phyloP scores from a whole-genome alignment of 2,888 invertebrate species.

The Platycnemis pennipes region DNA sequence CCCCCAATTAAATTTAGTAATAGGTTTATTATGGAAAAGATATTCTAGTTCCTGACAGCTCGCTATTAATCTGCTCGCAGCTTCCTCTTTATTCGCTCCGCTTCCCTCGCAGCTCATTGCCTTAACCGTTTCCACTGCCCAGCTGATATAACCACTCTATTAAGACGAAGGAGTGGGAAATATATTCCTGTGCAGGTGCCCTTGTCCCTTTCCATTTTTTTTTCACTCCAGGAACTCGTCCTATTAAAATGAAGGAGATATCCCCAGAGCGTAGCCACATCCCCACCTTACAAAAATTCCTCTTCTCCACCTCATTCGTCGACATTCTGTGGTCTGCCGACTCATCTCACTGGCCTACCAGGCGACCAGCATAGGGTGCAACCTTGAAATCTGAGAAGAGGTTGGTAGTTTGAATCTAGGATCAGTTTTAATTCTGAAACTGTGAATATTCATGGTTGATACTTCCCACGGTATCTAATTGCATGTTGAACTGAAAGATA shows the following conservation, averaged over 20 bases:
- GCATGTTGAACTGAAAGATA: too few relatives aligned
- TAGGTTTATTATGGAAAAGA: neutral
- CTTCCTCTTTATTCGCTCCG: slow-evolving; percentile 51
- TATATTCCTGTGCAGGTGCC: slow-evolving; percentile 61
- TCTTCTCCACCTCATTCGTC: neutral
- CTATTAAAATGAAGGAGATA: slow-evolving; percentile 3
- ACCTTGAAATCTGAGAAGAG: neutral
- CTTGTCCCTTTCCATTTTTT: neutral
- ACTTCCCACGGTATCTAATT: too few relatives aligned
- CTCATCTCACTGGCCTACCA: neutral
- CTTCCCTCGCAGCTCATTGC: slow-evolving; percentile 28
- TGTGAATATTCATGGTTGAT: too few relatives aligned
- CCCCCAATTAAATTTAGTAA: slow-evolving; percentile 17
- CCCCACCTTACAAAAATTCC: neutral
- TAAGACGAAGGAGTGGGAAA: slow-evolving; percentile 43
- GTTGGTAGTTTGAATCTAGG: neutral
- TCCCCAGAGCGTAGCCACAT: neutral
- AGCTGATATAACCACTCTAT: slow-evolving; percentile 53
- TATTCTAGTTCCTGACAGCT: neutral
- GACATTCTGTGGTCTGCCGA: neutral
- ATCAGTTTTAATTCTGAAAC: neutral
- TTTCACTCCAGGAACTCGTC: slow-evolving; percentile 3
- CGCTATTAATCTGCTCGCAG: slow-evolving; percentile 23
- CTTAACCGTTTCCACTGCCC: neutral
- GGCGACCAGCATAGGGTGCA: neutral